Conservation (phyloP, 2,113 vertebrate species). For the Cinclus cinclus region DNA sequence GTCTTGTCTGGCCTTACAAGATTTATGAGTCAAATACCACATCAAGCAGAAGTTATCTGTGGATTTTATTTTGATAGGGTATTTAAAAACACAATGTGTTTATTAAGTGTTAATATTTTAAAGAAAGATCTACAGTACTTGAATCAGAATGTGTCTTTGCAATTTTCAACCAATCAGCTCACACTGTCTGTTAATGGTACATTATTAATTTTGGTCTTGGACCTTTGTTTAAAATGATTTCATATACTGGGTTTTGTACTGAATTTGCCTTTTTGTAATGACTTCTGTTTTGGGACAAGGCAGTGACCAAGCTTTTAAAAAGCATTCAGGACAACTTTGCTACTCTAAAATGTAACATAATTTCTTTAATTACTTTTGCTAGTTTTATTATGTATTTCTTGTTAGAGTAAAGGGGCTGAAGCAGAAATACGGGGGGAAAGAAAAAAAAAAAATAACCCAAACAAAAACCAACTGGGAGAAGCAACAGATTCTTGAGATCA, state of each 20-base stretch:
- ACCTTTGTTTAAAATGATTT: background rate
- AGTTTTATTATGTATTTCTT: background rate
- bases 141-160: background rate
- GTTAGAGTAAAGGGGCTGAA: background rate
- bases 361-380: background rate
- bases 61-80: slow-evolving; percentile 6
- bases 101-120: background rate
- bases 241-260: background rate
- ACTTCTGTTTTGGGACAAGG: background rate
- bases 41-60: background rate
- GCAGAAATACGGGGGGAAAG: rapidly evolving
- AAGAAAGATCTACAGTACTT: background rate
- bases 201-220: slow-evolving; percentile 5
- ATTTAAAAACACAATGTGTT: background rate
- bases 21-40: background rate
- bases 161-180: background rate
- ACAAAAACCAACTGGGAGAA: background rate
- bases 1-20: background rate
- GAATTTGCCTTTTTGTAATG: background rate
- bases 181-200: background rate
- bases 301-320: background rate
- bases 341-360: background rate
- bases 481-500: background rate
- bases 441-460: background rate
- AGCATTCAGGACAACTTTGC: background rate